These are phyloP conservation scores for Podotricha telesiphe DNA, from an alignment of 2,888 invertebrate genomes.

Conservation along the genomic window DNA sequence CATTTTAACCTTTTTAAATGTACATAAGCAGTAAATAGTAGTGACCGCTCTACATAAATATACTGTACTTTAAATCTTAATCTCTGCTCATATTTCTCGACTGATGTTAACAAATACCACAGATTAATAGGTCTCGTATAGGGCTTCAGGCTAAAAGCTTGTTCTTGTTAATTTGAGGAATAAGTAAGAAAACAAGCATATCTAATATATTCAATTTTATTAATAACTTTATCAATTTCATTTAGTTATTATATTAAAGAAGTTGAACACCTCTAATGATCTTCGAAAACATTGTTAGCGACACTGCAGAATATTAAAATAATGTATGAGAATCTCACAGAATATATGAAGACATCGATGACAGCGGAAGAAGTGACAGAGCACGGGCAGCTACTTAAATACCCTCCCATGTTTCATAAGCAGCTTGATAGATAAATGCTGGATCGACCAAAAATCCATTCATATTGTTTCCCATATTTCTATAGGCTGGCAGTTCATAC, in stretches of 20 bases:
- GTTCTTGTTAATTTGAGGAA: not conserved
- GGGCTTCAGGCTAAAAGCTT: not conserved
- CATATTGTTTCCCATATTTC: conserved; percentile 38
- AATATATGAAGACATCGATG: too few relatives aligned
- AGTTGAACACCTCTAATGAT: too few relatives aligned
- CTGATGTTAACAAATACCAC: not conserved
- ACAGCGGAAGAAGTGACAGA: conserved; percentile 51
- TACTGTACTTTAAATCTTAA: not conserved
- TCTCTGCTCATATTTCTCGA: not conserved
- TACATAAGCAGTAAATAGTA: too few relatives aligned
- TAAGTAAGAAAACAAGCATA: not conserved
- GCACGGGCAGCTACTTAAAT: conserved; percentile 78
- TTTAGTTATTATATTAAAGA: too few relatives aligned
- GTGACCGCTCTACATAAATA: not conserved
- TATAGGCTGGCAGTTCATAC: conserved; percentile 85
- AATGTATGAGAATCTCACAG: too few relatives aligned
- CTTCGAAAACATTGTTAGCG: too few relatives aligned
- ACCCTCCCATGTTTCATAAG: conserved; percentile 84
- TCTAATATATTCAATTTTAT: too few relatives aligned
- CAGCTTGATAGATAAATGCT: conserved; percentile 81
- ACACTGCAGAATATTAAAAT: too few relatives aligned
- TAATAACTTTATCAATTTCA: too few relatives aligned
- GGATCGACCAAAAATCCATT: conserved; percentile 50
- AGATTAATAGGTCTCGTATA: not conserved
- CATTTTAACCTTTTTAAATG: too few relatives aligned